Conservation (phyloP, 1,140 invertebrate genomes). For the Radopholus similis region DNA sequence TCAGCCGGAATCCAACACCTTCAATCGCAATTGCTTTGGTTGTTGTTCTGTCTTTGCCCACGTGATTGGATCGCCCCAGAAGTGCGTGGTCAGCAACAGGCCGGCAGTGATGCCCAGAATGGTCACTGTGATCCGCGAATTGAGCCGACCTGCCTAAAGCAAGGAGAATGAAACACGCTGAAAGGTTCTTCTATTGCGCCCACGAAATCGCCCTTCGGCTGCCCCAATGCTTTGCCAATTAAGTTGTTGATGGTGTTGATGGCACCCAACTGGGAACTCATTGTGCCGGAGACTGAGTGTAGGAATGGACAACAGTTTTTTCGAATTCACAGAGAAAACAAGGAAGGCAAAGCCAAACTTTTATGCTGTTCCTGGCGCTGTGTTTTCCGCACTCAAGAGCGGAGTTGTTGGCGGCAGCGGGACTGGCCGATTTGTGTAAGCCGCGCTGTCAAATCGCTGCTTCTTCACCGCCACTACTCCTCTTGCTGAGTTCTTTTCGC, state of each 20-base stretch:
- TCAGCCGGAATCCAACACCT: conserved; percentile 57
- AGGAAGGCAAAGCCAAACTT: too few relatives aligned
- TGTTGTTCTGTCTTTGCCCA: conserved; percentile 11
- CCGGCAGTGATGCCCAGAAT: conserved; percentile 49
- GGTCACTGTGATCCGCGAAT: conserved; percentile 51
- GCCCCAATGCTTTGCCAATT: conserved; percentile 55
- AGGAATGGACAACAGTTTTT: too few relatives aligned
- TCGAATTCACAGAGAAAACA: too few relatives aligned
- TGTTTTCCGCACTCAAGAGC: too few relatives aligned
- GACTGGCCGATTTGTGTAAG: too few relatives aligned
- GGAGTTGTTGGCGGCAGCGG: too few relatives aligned
- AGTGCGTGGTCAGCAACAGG: conserved; percentile 53
- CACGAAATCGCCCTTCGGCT: conserved; percentile 59
- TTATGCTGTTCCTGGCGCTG: too few relatives aligned
- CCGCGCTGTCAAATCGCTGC: too few relatives aligned
- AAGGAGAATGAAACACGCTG: neutral
- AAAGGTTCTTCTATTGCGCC: conserved; percentile 21
- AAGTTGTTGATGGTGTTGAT: conserved; percentile 52
- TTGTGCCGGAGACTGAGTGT: too few relatives aligned
- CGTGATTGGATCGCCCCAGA: conserved; percentile 60
- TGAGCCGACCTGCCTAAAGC: conserved; percentile 56
- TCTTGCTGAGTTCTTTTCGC: too few relatives aligned
- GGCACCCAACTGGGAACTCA: conserved; percentile 54
- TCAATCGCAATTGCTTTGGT: neutral
- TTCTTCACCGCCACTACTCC: too few relatives aligned